Evolutionary conservation across 2,113 vertebrate species (phyloP).

Genomic region (Fregetta grallaria): DNA sequence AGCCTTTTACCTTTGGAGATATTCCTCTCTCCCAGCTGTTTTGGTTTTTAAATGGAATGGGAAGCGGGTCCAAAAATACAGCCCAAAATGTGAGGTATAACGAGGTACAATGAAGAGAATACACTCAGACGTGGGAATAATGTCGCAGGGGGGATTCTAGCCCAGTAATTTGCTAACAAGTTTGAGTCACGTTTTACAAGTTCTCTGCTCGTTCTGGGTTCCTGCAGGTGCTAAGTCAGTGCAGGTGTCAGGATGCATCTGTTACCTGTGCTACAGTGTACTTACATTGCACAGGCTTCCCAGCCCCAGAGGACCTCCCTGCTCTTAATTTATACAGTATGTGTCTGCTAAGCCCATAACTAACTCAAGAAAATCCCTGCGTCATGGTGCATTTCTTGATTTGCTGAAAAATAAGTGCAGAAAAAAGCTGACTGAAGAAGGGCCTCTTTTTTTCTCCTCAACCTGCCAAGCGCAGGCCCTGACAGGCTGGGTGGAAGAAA

Average conservation of each 20-base stretch:
- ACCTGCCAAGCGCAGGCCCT: neutral
- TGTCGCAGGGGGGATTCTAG: rapidly evolving
- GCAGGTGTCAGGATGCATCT: too few species aligned
- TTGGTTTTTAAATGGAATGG: neutral
- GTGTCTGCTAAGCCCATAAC: neutral
- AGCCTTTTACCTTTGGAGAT: neutral
- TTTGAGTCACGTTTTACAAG: neutral
- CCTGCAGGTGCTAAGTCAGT: neutral
- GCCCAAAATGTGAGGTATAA: neutral
- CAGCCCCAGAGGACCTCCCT: neutral
- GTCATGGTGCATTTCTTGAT: neutral
- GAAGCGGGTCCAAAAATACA: neutral
- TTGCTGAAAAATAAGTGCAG: neutral
- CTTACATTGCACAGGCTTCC: neutral
- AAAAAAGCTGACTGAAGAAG: neutral
- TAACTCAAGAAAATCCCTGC: neutral
- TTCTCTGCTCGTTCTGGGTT: rapidly evolving
- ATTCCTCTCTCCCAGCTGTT: neutral
- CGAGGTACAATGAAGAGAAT: neutral
- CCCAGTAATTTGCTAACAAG: neutral
- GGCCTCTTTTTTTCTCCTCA: neutral
- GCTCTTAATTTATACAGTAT: neutral
- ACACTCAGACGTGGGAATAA: neutral
- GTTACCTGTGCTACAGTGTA: neutral
- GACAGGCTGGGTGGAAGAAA: neutral